Percentiles rank a stretch among this genome's conserved stretches.
These are phyloP conservation scores for Phrynocephalus forsythii DNA, from an alignment of 2,797 vertebrate species.

Conservation along the genomic window DNA sequence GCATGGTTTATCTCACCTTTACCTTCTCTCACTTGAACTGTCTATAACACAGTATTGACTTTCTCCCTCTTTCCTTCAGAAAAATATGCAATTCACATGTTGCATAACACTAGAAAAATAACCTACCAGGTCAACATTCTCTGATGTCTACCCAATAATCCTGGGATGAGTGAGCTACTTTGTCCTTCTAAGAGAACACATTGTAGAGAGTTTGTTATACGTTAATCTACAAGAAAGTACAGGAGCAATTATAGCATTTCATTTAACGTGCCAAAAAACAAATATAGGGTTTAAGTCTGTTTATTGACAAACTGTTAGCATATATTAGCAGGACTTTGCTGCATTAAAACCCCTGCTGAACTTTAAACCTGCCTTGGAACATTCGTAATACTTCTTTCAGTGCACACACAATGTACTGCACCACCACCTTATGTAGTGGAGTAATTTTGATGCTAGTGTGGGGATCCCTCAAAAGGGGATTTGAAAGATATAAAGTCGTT, in stretches of 20 bases:
- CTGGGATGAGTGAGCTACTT: background rate
- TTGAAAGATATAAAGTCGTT: background rate
- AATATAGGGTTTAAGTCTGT: background rate
- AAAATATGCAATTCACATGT: background rate
- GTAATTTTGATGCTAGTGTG: background rate
- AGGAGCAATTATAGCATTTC: background rate
- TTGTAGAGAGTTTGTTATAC: background rate
- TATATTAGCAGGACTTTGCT: background rate
- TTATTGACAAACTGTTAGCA: background rate
- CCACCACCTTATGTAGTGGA: background rate
- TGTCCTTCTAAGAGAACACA: background rate
- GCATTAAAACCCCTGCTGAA: background rate
- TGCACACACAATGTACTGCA: background rate
- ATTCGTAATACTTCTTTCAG: background rate
- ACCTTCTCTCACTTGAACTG: conserved; percentile 6
- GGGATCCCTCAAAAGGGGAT: background rate
- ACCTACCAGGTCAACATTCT: background rate
- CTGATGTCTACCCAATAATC: background rate
- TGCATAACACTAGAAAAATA: background rate
- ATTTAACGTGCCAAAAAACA: no score
- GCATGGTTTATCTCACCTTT: background rate
- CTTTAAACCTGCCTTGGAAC: background rate
- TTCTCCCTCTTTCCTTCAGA: background rate
- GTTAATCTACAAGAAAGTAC: background rate
- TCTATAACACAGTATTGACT: background rate